Evolutionary conservation across 2,113 vertebrate genomes (phyloP).

Genomic region (Coturnix japonica): DNA sequence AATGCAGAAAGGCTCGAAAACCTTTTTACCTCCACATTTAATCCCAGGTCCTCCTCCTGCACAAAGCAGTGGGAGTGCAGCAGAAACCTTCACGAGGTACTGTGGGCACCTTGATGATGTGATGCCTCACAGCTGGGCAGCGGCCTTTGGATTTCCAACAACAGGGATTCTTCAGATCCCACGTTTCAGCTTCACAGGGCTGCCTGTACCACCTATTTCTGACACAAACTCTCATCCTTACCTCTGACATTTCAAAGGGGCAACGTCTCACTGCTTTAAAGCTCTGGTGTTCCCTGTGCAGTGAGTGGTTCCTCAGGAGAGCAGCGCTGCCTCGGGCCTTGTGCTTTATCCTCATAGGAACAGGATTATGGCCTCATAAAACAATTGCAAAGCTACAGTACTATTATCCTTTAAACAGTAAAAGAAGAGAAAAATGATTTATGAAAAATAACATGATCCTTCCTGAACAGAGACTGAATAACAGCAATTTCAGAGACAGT

Average conservation of each 20-base stretch:
- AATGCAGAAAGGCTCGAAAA: background rate
- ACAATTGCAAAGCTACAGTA: slow-evolving; percentile 63
- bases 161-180: background rate
- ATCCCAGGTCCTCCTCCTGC: background rate
- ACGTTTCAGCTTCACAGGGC: fast-evolving
- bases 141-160: too few relatives aligned
- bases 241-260: background rate
- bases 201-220: fast-evolving
- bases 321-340: slow-evolving; percentile 49
- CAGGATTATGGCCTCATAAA: slow-evolving; percentile 70
- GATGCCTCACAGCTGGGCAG: too few relatives aligned
- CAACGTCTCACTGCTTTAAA: background rate
- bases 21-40: too few relatives aligned
- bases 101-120: fast-evolving
- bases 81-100: fast-evolving
- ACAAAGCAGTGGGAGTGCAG: too few relatives aligned
- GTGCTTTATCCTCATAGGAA: slow-evolving; percentile 62
- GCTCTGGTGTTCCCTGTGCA: background rate
- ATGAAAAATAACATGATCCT: slow-evolving; percentile 65
- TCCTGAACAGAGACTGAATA: slow-evolving; percentile 33
- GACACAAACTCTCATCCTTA: background rate
- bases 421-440: slow-evolving; percentile 57
- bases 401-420: slow-evolving; percentile 60
- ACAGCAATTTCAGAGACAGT: slow-evolving; percentile 43
- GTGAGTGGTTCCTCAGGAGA: slow-evolving; percentile 10